A percentile compares a stretch with the other conserved stretches of the same genome.
Evolutionary conservation across 2,888 invertebrate genomes (phyloP).

Genomic region (Tolmerus cingulatus): DNA sequence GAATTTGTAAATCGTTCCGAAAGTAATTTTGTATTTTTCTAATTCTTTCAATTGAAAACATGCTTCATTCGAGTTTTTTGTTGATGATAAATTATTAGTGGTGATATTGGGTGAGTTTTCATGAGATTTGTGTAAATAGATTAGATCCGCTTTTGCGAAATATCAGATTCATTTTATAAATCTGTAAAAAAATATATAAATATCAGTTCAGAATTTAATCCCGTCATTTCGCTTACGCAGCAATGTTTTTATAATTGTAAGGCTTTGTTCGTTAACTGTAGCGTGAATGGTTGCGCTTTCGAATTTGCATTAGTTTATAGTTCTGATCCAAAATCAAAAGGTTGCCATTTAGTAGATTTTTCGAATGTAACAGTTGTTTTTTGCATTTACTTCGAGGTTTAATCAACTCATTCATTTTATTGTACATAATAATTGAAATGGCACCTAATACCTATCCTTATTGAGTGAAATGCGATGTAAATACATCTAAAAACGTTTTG

Average conservation of each 20-base stretch:
- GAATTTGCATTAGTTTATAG: conserved; percentile 4
- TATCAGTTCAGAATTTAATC: neutral
- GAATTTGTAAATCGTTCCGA: conserved; percentile 11
- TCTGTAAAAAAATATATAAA: neutral
- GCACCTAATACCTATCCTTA: neutral
- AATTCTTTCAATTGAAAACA: conserved; percentile 45
- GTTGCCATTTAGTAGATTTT: conserved; percentile 27
- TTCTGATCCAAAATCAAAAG: neutral
- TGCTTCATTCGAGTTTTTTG: conserved; percentile 49
- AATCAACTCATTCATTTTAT: neutral
- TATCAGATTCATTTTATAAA: conserved; percentile 18
- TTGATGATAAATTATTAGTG: conserved; percentile 47
- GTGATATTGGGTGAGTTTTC: conserved; percentile 50
- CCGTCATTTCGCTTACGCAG: conserved; percentile 29
- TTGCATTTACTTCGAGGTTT: neutral
- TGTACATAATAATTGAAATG: neutral
- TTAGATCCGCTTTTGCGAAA: conserved; percentile 33
- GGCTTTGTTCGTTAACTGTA: conserved; percentile 30
- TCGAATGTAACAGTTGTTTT: neutral
- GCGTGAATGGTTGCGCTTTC: conserved; percentile 26
- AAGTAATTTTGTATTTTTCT: conserved; percentile 43
- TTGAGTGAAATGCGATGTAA: neutral
- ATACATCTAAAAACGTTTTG: neutral
- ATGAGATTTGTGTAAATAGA: conserved; percentile 38
- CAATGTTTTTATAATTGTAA: conserved; percentile 21